Conservation (phyloP, 2,113 vertebrate genomes). For the Theropithecus gelada region DNA sequence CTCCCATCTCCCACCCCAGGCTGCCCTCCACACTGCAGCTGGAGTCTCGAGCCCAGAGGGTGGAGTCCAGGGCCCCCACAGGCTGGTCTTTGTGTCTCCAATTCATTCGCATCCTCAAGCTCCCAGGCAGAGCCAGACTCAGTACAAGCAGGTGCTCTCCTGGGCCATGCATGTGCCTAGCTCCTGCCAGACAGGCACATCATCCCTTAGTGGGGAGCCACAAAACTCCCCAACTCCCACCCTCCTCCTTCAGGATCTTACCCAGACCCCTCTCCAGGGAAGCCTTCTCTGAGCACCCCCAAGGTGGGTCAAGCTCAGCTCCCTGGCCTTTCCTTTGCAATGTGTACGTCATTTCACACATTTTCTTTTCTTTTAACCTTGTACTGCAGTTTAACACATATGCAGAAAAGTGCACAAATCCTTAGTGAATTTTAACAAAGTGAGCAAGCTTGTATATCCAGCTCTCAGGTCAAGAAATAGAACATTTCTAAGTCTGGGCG, state of each 20-base stretch:
- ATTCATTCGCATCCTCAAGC: background rate
- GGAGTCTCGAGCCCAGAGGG: background rate
- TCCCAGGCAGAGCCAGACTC: background rate
- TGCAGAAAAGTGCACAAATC: background rate
- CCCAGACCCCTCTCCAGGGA: background rate
- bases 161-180: background rate
- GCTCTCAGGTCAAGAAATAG: background rate
- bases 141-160: background rate
- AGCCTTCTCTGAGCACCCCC: background rate
- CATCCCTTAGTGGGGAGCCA: background rate
- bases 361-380: background rate
- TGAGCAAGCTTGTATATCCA: background rate
- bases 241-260: background rate
- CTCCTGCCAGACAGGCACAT: too few species aligned
- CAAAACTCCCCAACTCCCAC: too few species aligned
- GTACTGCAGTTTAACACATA: background rate
- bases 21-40: background rate
- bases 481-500: background rate
- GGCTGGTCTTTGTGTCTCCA: background rate
- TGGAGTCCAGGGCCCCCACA: background rate
- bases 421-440: background rate
- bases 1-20: background rate
- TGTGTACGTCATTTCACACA: background rate
- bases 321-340: background rate
- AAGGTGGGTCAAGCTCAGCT: background rate